These are phyloP conservation scores for Drosophila mercatorum DNA, from an alignment of 2,888 invertebrate genomes.

Conservation along the genomic window DNA sequence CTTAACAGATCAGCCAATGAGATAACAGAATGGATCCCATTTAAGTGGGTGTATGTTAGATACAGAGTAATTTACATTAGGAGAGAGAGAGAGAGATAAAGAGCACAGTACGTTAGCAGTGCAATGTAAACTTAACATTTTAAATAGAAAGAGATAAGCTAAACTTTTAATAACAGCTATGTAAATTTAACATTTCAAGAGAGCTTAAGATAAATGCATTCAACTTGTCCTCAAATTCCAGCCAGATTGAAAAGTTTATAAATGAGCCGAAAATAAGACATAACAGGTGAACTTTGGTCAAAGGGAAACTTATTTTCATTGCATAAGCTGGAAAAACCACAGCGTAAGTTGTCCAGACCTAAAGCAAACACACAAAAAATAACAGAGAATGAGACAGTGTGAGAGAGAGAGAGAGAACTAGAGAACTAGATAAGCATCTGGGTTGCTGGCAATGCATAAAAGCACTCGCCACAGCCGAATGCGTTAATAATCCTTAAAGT, in stretches of 20 bases:
- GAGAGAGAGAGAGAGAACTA: not conserved
- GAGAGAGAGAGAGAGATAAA: not conserved
- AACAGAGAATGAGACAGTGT: not conserved
- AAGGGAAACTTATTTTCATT: conserved; percentile 28
- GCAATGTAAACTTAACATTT: not conserved
- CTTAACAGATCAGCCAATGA: not conserved
- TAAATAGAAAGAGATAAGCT: not conserved
- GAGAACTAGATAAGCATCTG: conserved; percentile 22
- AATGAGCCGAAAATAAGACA: conserved; percentile 5
- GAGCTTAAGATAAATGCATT: not conserved
- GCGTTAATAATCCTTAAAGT: conserved; percentile 65
- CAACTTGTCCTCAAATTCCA: not conserved
- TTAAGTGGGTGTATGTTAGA: not conserved
- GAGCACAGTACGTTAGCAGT: not conserved
- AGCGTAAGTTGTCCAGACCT: conserved; percentile 28
- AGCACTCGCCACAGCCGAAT: conserved; percentile 32
- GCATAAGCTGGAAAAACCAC: conserved; percentile 36
- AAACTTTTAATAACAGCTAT: not conserved
- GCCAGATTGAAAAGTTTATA: not conserved
- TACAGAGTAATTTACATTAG: not conserved
- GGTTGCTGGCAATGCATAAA: conserved; percentile 20
- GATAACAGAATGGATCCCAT: not conserved
- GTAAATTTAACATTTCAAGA: not conserved
- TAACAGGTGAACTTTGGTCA: conserved; percentile 1
- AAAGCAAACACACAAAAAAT: conserved; percentile 31